These are phyloP conservation scores for Telenomus remus DNA, from an alignment of 1,140 invertebrate species.

Conservation along the genomic window DNA sequence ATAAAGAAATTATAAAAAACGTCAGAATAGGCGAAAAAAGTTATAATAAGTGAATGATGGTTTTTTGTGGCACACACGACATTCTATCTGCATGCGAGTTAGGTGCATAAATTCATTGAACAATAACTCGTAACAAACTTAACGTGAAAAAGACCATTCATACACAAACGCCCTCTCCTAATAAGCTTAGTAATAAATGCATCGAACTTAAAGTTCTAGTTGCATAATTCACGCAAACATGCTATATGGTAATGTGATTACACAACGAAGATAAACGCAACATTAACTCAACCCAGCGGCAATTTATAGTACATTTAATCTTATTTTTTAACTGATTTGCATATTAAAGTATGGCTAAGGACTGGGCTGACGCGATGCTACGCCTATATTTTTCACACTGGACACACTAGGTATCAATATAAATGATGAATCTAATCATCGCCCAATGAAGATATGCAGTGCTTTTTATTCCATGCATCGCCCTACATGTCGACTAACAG, in stretches of 20 bases:
- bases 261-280: conserved; percentile 47
- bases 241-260: conserved; percentile 55
- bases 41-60: too few relatives aligned
- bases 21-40: too few relatives aligned
- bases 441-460: not conserved
- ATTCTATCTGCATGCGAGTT: conserved; percentile 3
- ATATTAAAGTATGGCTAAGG: conserved; percentile 37
- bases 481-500: not conserved
- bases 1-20: too few relatives aligned
- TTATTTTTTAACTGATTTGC: conserved; percentile 48
- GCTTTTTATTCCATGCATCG: not conserved
- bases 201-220: conserved; percentile 54
- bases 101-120: conserved; percentile 45
- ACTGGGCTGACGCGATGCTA: conserved; percentile 4
- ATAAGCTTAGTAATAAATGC: conserved; percentile 56
- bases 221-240: conserved; percentile 55
- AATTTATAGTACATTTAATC: conserved; percentile 57
- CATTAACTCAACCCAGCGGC: conserved; percentile 53
- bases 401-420: conserved; percentile 10
- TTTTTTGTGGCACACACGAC: too few relatives aligned
- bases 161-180: conserved; percentile 41
- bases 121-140: conserved; percentile 50
- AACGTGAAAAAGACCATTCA: conserved; percentile 44
- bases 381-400: conserved; percentile 15
- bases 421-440: conserved; percentile 6